Evolutionary conservation across 2,888 invertebrate species (phyloP).

Genomic region (Sinopyrophorus schimmeli): DNA sequence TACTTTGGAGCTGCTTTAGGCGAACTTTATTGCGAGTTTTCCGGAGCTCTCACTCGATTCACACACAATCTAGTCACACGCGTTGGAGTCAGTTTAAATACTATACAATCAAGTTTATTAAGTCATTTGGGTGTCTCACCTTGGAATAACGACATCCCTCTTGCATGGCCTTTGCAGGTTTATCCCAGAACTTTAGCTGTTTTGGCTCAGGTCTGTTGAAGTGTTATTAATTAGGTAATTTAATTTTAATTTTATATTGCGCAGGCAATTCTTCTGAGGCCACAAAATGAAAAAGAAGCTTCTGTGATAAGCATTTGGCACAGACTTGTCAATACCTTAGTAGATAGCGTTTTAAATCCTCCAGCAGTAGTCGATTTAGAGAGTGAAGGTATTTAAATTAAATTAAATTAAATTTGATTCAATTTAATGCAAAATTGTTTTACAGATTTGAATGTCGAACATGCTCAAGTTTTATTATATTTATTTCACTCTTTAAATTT

Average conservation of each 20-base stretch:
- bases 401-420: background rate
- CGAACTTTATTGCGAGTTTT: constrained; percentile 73
- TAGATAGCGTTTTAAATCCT: constrained; percentile 78
- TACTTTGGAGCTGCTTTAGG: constrained; percentile 75
- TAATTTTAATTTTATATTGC: constrained; percentile 2
- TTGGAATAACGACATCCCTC: constrained; percentile 65
- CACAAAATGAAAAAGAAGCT: constrained; percentile 85
- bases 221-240: background rate
- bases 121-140: constrained; percentile 76
- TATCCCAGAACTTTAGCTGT: constrained; percentile 77
- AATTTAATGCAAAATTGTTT: too few species aligned
- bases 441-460: constrained; percentile 91
- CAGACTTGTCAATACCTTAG: constrained; percentile 83
- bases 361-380: constrained; percentile 68
- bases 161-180: constrained; percentile 77
- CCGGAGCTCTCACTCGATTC: constrained; percentile 76
- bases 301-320: constrained; percentile 92
- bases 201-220: constrained; percentile 70
- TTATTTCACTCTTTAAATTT: constrained; percentile 92
- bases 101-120: constrained; percentile 71
- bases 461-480: constrained; percentile 90
- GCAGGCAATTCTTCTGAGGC: constrained; percentile 74
- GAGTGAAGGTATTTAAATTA: constrained; percentile 64
- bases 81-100: constrained; percentile 67
- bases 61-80: constrained; percentile 79